Conservation (phyloP, 2,797 vertebrate species). For the Ctenopoma multispine region DNA sequence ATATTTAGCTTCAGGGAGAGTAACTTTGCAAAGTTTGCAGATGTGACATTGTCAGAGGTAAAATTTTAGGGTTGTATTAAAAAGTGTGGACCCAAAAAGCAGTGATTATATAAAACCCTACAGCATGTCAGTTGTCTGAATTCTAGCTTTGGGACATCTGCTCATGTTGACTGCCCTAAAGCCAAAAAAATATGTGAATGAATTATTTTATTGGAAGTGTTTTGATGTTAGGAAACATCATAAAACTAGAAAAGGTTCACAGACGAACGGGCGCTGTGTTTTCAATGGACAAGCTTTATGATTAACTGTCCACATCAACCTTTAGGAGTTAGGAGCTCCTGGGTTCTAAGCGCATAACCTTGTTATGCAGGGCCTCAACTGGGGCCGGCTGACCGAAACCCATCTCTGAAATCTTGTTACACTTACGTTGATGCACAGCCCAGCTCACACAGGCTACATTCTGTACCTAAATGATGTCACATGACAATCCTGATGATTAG, state of each 20-base stretch:
- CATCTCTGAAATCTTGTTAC: conserved; percentile 85
- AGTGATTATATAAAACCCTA: neutral
- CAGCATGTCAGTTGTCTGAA: conserved; percentile 1
- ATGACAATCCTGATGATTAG: conserved; percentile 85
- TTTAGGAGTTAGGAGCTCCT: conserved; percentile 77
- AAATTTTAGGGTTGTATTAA: conserved; percentile 27
- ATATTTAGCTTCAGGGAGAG: conserved; percentile 49
- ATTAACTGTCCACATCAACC: conserved; percentile 78
- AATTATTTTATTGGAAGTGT: conserved; percentile 41
- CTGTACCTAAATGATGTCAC: conserved; percentile 82
- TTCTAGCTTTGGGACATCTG: conserved; percentile 22
- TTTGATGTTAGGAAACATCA: conserved; percentile 51
- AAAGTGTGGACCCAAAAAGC: conserved; percentile 13
- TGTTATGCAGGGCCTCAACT: conserved; percentile 77
- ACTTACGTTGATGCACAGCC: conserved; percentile 81
- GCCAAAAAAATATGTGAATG: neutral
- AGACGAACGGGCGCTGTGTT: conserved; percentile 60
- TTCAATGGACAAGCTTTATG: conserved; percentile 70
- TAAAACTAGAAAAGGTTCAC: conserved; percentile 45
- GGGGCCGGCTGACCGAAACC: conserved; percentile 78
- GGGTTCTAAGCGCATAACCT: conserved; percentile 81
- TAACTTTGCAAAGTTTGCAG: conserved; percentile 51
- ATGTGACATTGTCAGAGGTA: conserved; percentile 38
- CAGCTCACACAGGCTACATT: conserved; percentile 77
- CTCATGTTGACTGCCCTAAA: conserved; percentile 17